Percentiles rank a stretch among this genome's conserved stretches.
Conservation (phyloP, 2,888 invertebrate species). For the Plagodis dolabraria region DNA sequence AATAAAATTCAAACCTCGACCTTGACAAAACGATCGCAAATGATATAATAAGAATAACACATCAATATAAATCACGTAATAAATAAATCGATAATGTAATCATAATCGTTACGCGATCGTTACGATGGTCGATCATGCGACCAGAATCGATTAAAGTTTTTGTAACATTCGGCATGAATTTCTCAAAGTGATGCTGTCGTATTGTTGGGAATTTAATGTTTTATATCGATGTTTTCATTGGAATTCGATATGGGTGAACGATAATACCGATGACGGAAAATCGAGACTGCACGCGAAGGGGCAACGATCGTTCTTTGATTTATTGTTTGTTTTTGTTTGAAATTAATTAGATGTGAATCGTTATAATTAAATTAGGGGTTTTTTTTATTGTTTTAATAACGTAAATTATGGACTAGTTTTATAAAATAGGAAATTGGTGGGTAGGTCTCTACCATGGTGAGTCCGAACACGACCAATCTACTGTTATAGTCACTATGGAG, state of each 20-base stretch:
- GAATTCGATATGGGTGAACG: conserved; percentile 18
- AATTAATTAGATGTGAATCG: neutral
- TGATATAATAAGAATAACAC: conserved; percentile 15
- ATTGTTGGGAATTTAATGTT: neutral
- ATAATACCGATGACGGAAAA: conserved; percentile 22
- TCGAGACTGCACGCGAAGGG: conserved; percentile 16
- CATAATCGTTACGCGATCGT: conserved; percentile 34
- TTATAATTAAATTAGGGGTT: too few species aligned
- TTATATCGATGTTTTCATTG: conserved; percentile 17
- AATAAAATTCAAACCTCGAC: conserved; percentile 11
- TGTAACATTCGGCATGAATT: conserved; percentile 16
- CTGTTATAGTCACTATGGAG: too few species aligned
- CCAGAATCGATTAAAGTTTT: conserved; percentile 34
- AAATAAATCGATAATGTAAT: conserved; percentile 18
- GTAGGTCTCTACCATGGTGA: too few species aligned
- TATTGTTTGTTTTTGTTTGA: conserved; percentile 5
- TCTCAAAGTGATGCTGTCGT: conserved; percentile 16
- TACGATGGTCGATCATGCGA: conserved; percentile 35
- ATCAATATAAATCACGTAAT: conserved; percentile 11
- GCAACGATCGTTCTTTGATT: conserved; percentile 11
- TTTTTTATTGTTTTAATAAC: too few species aligned
- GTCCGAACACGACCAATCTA: too few species aligned
- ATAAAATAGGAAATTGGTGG: too few species aligned
- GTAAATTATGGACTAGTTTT: too few species aligned
- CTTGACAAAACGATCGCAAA: conserved; percentile 1